Evolutionary conservation across 1,140 invertebrate species (phyloP), one percentile per base, ranked within the genome.

Genomic region (Armadillidium nasatum): DNA sequence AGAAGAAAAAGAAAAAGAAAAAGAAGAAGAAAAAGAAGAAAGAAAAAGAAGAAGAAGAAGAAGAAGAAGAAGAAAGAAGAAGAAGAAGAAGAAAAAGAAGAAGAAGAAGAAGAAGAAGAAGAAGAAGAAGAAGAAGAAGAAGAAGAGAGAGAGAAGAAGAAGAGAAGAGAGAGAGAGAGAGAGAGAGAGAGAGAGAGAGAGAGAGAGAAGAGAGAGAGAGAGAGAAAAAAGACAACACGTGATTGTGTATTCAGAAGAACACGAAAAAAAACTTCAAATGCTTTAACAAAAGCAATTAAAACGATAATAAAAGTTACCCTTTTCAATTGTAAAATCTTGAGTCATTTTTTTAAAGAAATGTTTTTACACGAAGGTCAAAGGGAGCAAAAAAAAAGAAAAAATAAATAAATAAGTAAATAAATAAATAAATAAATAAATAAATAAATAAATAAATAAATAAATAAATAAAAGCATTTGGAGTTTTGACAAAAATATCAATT

Each of bases 51-150:
- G 80, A 88, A 89, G 70, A 75, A 75, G 79, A 86, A 9, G 75
- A 87, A 75, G 85, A 87, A 76, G 84, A 87, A 60, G 88, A 90
- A 81, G 87, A 89, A 79, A 72, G 85, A 84, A 74, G 88, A 86
- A 69, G 88, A 88, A 83, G 87, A 88, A 72, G 85, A 84, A 44
- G 83, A 86, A 11, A 89, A 88, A 0, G 83, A 86, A 75, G 79
- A 81, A 67, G 77, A 77, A 74, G 74, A 81, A 76, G 79, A 84
- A 81, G 80, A 86, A 87, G 86, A 83, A 83, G 72, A 84, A 84
- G 85, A 87, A 81, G 85, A 88, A 82, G 85, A 90, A 81, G 86
- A 89, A 83, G 87, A 86, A 81, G 85, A 90, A 23, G 23, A 23
- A 68, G 15, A 19, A 23, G 23, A 7, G 23, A 23, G 9, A 67